Conservation (phyloP, 2,113 vertebrate species). For the Otus sunia region DNA sequence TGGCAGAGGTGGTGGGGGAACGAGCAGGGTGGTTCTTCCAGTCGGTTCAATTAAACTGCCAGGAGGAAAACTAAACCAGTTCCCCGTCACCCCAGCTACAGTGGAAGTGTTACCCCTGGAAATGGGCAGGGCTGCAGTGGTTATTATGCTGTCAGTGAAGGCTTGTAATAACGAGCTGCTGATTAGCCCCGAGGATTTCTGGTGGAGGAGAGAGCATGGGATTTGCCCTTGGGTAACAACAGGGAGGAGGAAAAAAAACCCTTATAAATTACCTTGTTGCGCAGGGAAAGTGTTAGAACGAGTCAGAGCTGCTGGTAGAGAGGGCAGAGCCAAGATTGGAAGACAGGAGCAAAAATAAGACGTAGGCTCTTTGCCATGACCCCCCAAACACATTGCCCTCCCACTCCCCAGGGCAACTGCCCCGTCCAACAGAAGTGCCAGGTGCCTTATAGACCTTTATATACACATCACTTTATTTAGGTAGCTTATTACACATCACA, state of each 20-base stretch:
- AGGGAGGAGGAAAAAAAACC: background rate
- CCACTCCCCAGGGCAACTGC: accelerated
- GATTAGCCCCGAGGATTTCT: background rate
- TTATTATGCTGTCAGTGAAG: background rate
- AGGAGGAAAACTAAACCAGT: conserved; percentile 1
- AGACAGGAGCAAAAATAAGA: background rate
- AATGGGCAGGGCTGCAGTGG: background rate
- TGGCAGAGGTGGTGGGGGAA: background rate
- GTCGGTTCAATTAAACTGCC: background rate
- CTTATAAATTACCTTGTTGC: background rate
- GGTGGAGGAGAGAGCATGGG: conserved; percentile 11
- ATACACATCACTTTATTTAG: conserved; percentile 57
- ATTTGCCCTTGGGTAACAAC: conserved; percentile 20
- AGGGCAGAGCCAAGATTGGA: background rate
- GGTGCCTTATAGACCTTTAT: background rate
- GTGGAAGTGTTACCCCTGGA: background rate
- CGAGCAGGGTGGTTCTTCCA: background rate
- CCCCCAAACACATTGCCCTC: accelerated
- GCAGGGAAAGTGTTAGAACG: background rate
- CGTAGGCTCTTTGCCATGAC: background rate
- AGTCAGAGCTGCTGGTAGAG: background rate
- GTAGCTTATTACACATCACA: background rate
- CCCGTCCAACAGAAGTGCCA: background rate
- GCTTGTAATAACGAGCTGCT: background rate
- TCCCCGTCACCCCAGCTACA: background rate